Evolutionary conservation across 2,888 invertebrate genomes (phyloP).

Genomic region (Spodoptera exigua): DNA sequence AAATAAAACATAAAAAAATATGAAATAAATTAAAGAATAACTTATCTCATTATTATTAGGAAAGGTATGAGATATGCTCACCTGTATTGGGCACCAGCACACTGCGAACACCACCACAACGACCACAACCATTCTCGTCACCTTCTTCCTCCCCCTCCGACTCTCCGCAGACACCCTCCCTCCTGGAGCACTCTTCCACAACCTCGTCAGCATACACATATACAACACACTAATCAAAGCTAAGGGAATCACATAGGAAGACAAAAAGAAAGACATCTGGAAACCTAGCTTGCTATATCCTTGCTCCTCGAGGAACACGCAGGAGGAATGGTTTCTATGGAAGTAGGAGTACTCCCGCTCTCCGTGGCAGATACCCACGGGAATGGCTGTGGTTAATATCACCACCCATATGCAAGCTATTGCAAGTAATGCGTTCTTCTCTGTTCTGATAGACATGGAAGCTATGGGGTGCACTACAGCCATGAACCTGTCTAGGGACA

Average conservation of each 20-base stretch:
- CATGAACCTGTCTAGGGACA: slow-evolving; percentile 97
- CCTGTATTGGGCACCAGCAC: slow-evolving; percentile 98
- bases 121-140: slow-evolving; percentile 97
- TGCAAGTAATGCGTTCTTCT: slow-evolving; percentile 94
- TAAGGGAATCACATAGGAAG: slow-evolving; percentile 96
- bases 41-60: no score
- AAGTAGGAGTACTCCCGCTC: slow-evolving; percentile 91
- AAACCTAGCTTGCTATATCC: slow-evolving; percentile 90
- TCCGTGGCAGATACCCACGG: slow-evolving; percentile 93
- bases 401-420: slow-evolving; percentile 94
- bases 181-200: slow-evolving; percentile 96
- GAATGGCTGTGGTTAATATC: slow-evolving; percentile 93
- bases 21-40: neutral
- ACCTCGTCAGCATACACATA: slow-evolving; percentile 95
- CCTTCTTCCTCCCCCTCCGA: slow-evolving; percentile 95
- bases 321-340: slow-evolving; percentile 91
- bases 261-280: slow-evolving; percentile 95
- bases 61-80: slow-evolving; percentile 72
- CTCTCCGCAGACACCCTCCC: slow-evolving; percentile 94
- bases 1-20: neutral
- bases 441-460: slow-evolving; percentile 95
- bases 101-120: slow-evolving; percentile 97
- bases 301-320: slow-evolving; percentile 91
- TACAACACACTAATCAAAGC: slow-evolving; percentile 96
- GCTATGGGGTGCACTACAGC: slow-evolving; percentile 98